Conservation (phyloP, 1,140 invertebrate species). For the Leptestheria dahalacensis region DNA sequence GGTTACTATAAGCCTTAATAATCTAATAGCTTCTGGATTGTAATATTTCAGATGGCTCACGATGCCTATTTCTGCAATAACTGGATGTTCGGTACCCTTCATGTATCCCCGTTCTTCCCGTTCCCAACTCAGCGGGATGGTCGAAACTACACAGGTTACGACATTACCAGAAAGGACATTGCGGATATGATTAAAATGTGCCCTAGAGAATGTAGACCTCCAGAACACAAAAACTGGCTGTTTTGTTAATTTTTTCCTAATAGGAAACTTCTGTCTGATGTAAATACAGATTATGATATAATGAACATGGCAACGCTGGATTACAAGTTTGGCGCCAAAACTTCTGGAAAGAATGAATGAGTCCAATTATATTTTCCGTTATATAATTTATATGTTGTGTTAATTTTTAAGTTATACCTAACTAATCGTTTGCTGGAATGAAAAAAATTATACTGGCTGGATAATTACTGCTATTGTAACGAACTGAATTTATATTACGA, state of each 20-base stretch:
- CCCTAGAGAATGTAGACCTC: background rate
- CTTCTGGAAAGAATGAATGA: too few relatives aligned
- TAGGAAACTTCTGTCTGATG: too few relatives aligned
- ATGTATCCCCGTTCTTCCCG: background rate
- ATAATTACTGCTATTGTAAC: too few relatives aligned
- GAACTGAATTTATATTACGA: too few relatives aligned
- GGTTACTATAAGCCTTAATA: background rate
- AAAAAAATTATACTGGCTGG: too few relatives aligned
- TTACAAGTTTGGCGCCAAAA: too few relatives aligned
- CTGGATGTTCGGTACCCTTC: background rate
- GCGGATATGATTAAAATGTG: constrained; percentile 2
- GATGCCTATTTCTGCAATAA: constrained; percentile 3
- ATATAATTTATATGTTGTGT: too few relatives aligned
- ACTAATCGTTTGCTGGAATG: too few relatives aligned
- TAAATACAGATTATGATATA: too few relatives aligned
- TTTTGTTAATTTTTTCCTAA: constrained; percentile 2
- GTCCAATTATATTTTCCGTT: too few relatives aligned
- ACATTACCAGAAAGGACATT: background rate
- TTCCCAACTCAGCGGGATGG: constrained; percentile 6
- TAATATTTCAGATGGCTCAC: constrained; percentile 8
- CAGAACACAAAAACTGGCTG: constrained; percentile 9
- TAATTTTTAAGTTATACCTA: too few relatives aligned
- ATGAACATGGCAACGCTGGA: too few relatives aligned
- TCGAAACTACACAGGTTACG: background rate
- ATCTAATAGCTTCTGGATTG: background rate